Evolutionary conservation across 2,797 vertebrate species (phyloP).

Genomic region (Nyctalus aviator): DNA sequence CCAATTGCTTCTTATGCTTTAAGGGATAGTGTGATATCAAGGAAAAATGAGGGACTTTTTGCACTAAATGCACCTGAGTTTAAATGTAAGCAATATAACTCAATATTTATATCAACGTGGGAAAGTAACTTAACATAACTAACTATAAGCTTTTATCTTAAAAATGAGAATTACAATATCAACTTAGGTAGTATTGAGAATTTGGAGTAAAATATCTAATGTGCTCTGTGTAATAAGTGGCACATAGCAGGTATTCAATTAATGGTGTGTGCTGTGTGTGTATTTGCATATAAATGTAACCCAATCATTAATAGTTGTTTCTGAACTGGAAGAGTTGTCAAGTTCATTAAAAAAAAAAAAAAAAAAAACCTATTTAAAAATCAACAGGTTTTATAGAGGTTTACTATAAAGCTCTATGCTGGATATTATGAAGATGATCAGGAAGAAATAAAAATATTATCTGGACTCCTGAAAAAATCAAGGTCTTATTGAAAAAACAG

Average conservation of each 20-base stretch:
- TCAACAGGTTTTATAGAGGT: not conserved
- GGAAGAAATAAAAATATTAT: not conserved
- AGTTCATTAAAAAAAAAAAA: not conserved
- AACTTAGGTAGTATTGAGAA: not conserved
- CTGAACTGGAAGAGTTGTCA: not conserved
- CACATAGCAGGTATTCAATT: not conserved
- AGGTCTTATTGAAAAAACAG: not conserved
- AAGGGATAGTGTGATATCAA: not conserved
- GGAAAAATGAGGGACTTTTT: not conserved
- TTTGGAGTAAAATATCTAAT: slow-evolving; percentile 8
- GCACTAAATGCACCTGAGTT: not conserved
- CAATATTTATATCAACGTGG: not conserved
- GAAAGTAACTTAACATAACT: not conserved
- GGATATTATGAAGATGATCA: not conserved
- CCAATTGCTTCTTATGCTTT: not conserved
- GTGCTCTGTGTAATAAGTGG: not conserved
- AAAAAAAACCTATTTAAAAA: not conserved
- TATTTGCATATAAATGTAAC: not conserved
- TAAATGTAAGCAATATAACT: not conserved
- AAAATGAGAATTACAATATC: not conserved
- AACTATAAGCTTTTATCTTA: slow-evolving; percentile 31
- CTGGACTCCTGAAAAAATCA: not conserved
- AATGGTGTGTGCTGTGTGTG: not conserved
- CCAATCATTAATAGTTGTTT: not conserved
- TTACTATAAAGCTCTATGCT: not conserved